These are phyloP conservation scores for Eulemur rubriventer DNA, from an alignment of 2,797 vertebrate species.

Conservation along the genomic window DNA sequence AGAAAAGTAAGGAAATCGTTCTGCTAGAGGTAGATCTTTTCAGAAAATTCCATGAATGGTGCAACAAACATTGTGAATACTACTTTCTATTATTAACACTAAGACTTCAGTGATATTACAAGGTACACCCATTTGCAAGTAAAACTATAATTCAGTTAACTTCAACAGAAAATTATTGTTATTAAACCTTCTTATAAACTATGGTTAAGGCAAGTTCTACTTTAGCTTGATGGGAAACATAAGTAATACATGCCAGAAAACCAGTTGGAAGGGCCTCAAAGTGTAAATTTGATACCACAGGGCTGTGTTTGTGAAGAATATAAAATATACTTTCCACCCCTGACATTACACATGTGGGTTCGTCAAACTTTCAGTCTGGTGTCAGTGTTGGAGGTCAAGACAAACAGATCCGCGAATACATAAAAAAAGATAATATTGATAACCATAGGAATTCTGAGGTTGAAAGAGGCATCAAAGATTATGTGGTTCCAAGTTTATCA, in stretches of 20 bases:
- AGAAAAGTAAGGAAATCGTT: not conserved
- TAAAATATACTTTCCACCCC: not conserved
- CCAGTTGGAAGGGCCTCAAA: constrained; percentile 44
- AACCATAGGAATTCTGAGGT: constrained; percentile 13
- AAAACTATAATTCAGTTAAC: constrained; percentile 72
- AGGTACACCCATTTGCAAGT: constrained; percentile 45
- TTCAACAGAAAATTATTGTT: constrained; percentile 64
- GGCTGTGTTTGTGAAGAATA: constrained; percentile 7
- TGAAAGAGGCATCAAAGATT: constrained; percentile 7
- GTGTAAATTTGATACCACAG: constrained; percentile 41
- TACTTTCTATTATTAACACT: constrained; percentile 16
- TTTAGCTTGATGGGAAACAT: constrained; percentile 48
- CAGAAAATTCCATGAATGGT: constrained; percentile 46
- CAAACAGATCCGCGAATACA: not conserved
- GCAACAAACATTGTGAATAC: constrained; percentile 24
- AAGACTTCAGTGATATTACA: constrained; percentile 36
- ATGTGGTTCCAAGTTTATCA: not conserved
- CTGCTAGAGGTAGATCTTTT: not conserved
- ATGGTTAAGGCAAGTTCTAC: constrained; percentile 38
- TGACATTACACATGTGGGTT: not conserved
- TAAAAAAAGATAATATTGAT: not conserved
- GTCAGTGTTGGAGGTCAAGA: not conserved
- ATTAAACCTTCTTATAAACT: constrained; percentile 65
- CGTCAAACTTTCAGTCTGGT: not conserved
- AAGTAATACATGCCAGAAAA: constrained; percentile 62